Percentiles rank a stretch among this genome's conserved stretches.
These are phyloP conservation scores for Caenorhabditis remanei DNA, from an alignment of 1,140 invertebrate species.

Conservation along the genomic window DNA sequence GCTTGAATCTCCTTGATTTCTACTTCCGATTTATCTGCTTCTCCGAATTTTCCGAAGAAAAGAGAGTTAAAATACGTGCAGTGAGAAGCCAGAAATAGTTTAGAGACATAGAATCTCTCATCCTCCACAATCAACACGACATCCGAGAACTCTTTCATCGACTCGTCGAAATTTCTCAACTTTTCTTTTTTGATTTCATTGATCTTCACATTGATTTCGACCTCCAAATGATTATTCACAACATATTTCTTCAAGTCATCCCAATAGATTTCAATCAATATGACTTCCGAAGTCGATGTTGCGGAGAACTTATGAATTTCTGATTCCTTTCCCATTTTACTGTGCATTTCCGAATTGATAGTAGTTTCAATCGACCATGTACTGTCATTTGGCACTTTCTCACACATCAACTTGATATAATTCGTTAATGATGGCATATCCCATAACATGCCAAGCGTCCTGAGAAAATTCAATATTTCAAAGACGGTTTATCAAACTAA, in stretches of 20 bases:
- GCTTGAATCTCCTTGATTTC: neutral
- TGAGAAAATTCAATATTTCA: too few relatives aligned
- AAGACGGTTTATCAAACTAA: too few relatives aligned
- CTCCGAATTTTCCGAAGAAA: neutral
- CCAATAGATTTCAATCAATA: too few relatives aligned
- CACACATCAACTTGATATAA: too few relatives aligned
- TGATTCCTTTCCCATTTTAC: too few relatives aligned
- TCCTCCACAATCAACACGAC: neutral
- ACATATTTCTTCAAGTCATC: neutral
- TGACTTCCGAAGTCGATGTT: too few relatives aligned
- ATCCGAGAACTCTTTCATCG: neutral
- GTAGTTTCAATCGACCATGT: too few relatives aligned
- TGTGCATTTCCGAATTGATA: too few relatives aligned
- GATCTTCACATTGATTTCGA: neutral
- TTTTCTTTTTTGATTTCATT: neutral
- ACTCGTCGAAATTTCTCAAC: neutral
- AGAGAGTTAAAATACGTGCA: neutral
- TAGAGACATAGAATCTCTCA: neutral
- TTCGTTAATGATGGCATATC: too few relatives aligned
- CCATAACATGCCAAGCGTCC: too few relatives aligned
- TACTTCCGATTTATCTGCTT: neutral
- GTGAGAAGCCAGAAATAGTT: neutral
- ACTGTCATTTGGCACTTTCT: too few relatives aligned
- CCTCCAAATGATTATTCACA: neutral
- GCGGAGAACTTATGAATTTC: too few relatives aligned